Evolutionary conservation across 2,797 vertebrate genomes (phyloP).

Genomic region (Adelosebastes latens): DNA sequence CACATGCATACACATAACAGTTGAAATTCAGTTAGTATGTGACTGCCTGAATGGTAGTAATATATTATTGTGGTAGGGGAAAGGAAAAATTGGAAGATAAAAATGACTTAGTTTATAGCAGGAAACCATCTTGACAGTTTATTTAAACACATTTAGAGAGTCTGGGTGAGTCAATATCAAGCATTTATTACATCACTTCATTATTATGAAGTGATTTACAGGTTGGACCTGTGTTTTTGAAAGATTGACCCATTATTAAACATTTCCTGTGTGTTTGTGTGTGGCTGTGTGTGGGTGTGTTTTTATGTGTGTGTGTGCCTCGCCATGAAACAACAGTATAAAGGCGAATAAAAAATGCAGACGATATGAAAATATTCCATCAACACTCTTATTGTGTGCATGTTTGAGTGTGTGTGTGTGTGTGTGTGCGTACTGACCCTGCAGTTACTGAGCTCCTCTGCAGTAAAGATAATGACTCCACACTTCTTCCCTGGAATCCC

Average conservation of each 20-base stretch:
- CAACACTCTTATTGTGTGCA: not conserved
- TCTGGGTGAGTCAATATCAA: constrained; percentile 1
- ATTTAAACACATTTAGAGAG: constrained; percentile 32
- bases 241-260: not conserved
- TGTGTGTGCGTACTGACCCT: constrained; percentile 85
- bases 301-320: too few species aligned
- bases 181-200: not conserved
- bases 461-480: constrained; percentile 84
- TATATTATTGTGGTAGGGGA: constrained; percentile 26
- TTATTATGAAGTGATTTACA: not conserved
- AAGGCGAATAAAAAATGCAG: not conserved
- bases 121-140: constrained; percentile 33
- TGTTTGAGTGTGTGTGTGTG: not conserved
- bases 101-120: constrained; percentile 24
- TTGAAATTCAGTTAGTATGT: not conserved
- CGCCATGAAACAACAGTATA: not conserved
- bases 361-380: not conserved
- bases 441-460: constrained; percentile 95
- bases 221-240: not conserved
- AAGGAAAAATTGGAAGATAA: constrained; percentile 25
- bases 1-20: not conserved
- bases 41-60: constrained; percentile 38
- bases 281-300: not conserved
- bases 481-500: constrained; percentile 86
- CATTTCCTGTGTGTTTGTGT: not conserved